phyloP scores from a whole-genome alignment of 2,113 vertebrate species.

The Perognathus longimembris region DNA sequence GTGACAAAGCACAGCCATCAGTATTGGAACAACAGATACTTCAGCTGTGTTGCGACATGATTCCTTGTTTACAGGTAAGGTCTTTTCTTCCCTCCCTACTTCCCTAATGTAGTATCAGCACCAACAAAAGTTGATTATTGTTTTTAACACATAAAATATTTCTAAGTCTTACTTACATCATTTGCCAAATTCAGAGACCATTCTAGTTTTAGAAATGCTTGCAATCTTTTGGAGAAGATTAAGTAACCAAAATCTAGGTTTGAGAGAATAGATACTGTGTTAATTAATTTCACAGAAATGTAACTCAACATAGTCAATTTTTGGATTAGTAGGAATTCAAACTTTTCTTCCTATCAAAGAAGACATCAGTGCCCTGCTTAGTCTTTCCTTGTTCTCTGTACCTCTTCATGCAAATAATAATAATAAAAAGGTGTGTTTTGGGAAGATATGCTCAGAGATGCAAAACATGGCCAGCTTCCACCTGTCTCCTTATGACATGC shows the following conservation, averaged over 20 bases:
- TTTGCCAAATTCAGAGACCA: neutral
- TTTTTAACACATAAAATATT: neutral
- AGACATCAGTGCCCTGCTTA: neutral
- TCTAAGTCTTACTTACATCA: neutral
- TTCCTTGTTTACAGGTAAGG: constrained; percentile 92
- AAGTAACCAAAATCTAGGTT: constrained; percentile 11
- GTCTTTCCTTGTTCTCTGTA: constrained; percentile 17
- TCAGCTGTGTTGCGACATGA: constrained; percentile 88
- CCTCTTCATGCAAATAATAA: neutral
- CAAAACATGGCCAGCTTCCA: neutral
- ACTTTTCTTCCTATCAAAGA: neutral
- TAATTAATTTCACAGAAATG: constrained; percentile 33
- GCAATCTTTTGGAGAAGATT: constrained; percentile 8
- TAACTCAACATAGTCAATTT: neutral
- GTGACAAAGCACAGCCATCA: constrained; percentile 61
- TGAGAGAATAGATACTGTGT: neutral
- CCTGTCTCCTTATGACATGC: neutral
- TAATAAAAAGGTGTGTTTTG: neutral
- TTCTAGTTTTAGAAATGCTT: neutral
- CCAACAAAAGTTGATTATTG: neutral
- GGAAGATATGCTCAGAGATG: neutral
- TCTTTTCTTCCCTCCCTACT: neutral
- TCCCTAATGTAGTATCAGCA: accelerated
- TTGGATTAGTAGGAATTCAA: constrained; percentile 24
- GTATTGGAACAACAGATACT: constrained; percentile 85